Evolutionary conservation across 2,797 vertebrate species (phyloP), one percentile per base, ranked within the genome.

Genomic region (Pogoniulus pusillus): DNA sequence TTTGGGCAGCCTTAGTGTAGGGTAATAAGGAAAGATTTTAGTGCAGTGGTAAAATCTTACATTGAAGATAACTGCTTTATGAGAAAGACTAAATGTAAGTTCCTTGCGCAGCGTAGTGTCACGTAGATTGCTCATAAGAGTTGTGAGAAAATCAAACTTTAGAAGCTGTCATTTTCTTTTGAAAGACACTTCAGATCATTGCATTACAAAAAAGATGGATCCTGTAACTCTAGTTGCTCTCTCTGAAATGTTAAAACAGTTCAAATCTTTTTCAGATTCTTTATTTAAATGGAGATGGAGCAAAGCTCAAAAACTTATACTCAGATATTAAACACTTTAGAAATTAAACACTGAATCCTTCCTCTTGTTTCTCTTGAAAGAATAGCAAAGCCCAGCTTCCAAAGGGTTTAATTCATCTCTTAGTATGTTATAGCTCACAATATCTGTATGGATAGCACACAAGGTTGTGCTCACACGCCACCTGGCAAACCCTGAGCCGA

Each of bases 21-120:
- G 37, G 83, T 94, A 87, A 81, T 95, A 86, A 91, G 80, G 75
- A 91, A 86, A 65, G 35, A 73, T 86, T 95, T 96, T 94, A 94
- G 39, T 91, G 16, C 37, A 74, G 87, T 60, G 65, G 66, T 94
- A 93, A 94, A 95, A 92, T 88, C 82, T 82, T 89, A 62, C 54
- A 76, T 85, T 78, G 89, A 81, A 81, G 59, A 75, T 83, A 89
- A 78, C 73, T 71, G 11, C 69, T 90, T 92, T 92, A 90, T 57
- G 79, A 79, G 81, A 78, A 74, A 87, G 85, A 82, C 58, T 85
- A 75, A 93, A 71, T 32, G 65, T 37, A 43, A 29, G 16, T 84
- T 95, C 82, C 87, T 92, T 91, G 90, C 90, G 74, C 29, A 74
- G 26, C 37, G 26, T 30, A 66, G 37, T 73, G 86, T 85, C 27